Conservation (phyloP, 2,113 vertebrate species). For the Laterallus jamaicensis region DNA sequence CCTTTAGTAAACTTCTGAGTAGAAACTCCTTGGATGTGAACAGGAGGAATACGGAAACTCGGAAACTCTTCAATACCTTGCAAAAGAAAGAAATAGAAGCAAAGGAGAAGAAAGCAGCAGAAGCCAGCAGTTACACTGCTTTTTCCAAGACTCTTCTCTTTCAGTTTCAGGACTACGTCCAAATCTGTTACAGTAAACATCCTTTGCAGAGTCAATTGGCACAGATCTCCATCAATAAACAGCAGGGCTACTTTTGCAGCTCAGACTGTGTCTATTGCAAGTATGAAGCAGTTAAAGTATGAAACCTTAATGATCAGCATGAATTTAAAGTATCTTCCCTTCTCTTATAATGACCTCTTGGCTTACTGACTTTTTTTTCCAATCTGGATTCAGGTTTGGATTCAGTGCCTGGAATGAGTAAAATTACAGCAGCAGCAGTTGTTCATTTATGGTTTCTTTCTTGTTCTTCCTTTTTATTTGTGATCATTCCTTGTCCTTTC, state of each 20-base stretch:
- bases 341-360: constrained; percentile 13
- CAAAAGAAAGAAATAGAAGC: not conserved
- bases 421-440: not conserved
- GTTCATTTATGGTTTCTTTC: not conserved
- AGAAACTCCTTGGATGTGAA: not conserved
- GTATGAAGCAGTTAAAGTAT: not conserved
- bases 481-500: not conserved
- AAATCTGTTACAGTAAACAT: not conserved
- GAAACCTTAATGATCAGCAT: not conserved
- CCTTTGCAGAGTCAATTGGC: not conserved
- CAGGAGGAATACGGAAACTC: not conserved
- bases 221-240: not conserved
- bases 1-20: not conserved
- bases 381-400: not conserved
- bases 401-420: not conserved
- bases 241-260: not conserved
- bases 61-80: not conserved
- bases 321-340: not conserved
- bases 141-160: not conserved
- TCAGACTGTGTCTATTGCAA: not conserved
- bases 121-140: not conserved
- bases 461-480: not conserved
- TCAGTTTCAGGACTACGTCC: not conserved
- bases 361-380: constrained; percentile 15
- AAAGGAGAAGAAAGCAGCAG: not conserved